Evolutionary conservation across 2,113 vertebrate genomes (phyloP).

Genomic region (Piaya cayana): DNA sequence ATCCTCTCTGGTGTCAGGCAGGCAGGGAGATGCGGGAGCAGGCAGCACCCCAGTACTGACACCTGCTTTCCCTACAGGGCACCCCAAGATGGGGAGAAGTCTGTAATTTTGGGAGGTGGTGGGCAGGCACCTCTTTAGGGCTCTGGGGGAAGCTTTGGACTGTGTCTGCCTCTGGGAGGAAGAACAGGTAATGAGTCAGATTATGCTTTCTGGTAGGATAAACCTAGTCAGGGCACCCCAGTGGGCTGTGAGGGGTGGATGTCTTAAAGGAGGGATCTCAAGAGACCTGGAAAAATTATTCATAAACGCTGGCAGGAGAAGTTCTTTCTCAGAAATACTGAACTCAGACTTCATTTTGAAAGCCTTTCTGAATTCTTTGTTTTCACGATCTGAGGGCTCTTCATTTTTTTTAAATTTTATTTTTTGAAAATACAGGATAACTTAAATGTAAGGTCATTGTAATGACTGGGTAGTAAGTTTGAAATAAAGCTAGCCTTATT

Average conservation of each 20-base stretch:
- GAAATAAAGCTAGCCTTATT: neutral
- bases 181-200: neutral
- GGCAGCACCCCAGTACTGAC: neutral
- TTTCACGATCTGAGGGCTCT: neutral
- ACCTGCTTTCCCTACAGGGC: fast-evolving
- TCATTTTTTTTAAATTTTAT: neutral
- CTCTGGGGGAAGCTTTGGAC: neutral
- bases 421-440: neutral
- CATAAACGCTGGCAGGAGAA: neutral
- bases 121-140: neutral
- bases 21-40: neutral
- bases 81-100: fast-evolving
- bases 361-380: neutral
- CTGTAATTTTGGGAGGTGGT: neutral
- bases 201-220: neutral
- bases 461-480: neutral
- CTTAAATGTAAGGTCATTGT: neutral
- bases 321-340: neutral
- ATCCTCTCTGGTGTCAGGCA: fast-evolving
- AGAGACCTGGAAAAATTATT: neutral
- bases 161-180: neutral
- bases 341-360: neutral
- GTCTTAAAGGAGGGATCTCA: neutral
- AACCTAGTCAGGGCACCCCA: neutral
- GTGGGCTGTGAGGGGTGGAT: neutral